Evolutionary conservation across 2,113 vertebrate genomes (phyloP).

Genomic region (Gasterosteus aculeatus): DNA sequence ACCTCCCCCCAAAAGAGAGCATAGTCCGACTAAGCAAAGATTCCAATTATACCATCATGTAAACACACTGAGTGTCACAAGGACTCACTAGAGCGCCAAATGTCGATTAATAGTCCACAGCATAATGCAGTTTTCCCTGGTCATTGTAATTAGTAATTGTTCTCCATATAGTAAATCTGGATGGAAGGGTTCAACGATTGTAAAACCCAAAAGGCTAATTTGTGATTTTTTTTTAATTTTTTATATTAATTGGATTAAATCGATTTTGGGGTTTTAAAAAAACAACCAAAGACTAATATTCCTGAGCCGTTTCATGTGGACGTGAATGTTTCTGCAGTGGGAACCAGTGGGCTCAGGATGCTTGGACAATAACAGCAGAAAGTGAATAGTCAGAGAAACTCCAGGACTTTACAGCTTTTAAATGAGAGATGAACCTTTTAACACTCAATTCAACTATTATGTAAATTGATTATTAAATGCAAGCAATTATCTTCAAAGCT

Average conservation of each 20-base stretch:
- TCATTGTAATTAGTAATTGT: too few relatives aligned
- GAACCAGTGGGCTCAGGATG: background rate
- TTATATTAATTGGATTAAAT: too few relatives aligned
- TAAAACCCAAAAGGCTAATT: too few relatives aligned
- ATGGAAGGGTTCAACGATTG: too few relatives aligned
- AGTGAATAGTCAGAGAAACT: background rate
- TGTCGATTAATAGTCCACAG: background rate
- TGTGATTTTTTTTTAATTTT: too few relatives aligned
- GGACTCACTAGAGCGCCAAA: background rate
- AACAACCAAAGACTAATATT: background rate
- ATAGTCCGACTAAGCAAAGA: too few relatives aligned
- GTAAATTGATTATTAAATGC: background rate
- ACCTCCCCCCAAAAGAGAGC: too few relatives aligned
- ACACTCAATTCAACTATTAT: background rate
- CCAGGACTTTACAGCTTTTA: background rate
- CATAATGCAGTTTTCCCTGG: background rate
- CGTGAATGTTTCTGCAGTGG: background rate
- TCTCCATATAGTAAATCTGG: background rate
- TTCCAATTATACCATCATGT: too few relatives aligned
- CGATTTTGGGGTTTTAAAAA: background rate
- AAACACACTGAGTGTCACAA: background rate
- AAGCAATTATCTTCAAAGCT: background rate
- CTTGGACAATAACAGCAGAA: background rate
- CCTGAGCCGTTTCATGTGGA: background rate
- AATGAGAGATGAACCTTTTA: background rate